A percentile compares a stretch with the other conserved stretches of the same genome.
Evolutionary conservation across 37 sponge, comb jelly and placozoan genomes (phyloP).

Genomic region (Dysidea cf. avara): DNA sequence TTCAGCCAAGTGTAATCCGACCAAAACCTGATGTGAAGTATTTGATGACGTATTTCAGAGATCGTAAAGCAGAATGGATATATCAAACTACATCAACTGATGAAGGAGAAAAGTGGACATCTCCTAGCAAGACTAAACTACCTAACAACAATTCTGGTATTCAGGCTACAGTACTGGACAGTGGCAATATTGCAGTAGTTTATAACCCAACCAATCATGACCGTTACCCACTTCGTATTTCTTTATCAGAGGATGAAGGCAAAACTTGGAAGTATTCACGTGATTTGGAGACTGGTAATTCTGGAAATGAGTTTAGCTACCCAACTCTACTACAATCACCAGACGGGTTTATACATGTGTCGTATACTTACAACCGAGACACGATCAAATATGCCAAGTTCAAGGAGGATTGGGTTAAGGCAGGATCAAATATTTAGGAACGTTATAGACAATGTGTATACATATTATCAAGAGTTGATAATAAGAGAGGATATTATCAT

Average conservation of each 20-base stretch:
- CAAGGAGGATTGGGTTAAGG: constrained; percentile 56
- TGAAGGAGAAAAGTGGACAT: constrained; percentile 32
- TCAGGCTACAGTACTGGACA: constrained; percentile 45
- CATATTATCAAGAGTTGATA: too few relatives aligned
- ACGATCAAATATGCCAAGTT: constrained; percentile 67
- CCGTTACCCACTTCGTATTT: constrained; percentile 45
- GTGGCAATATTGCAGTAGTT: constrained; percentile 42
- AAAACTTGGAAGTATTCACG: constrained; percentile 58
- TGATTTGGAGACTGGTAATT: constrained; percentile 37
- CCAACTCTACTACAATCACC: constrained; percentile 56
- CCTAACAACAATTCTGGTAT: constrained; percentile 79
- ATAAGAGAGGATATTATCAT: too few relatives aligned
- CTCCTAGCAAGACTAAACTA: constrained; percentile 23
- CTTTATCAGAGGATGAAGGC: constrained; percentile 64
- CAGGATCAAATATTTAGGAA: too few relatives aligned
- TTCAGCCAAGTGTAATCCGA: constrained; percentile 61
- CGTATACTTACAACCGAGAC: constrained; percentile 57
- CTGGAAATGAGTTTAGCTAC: constrained; percentile 43
- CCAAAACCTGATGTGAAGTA: constrained; percentile 13
- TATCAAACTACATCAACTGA: constrained; percentile 39
- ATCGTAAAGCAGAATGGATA: constrained; percentile 39
- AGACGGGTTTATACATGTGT: constrained; percentile 63
- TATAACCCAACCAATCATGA: constrained; percentile 56
- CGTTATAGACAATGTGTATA: too few relatives aligned
- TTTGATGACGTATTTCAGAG: constrained; percentile 45